Percentiles rank a stretch among this genome's conserved stretches.
phyloP scores from a whole-genome alignment of 2,797 vertebrate species.

The Phoxinus dragarum region DNA sequence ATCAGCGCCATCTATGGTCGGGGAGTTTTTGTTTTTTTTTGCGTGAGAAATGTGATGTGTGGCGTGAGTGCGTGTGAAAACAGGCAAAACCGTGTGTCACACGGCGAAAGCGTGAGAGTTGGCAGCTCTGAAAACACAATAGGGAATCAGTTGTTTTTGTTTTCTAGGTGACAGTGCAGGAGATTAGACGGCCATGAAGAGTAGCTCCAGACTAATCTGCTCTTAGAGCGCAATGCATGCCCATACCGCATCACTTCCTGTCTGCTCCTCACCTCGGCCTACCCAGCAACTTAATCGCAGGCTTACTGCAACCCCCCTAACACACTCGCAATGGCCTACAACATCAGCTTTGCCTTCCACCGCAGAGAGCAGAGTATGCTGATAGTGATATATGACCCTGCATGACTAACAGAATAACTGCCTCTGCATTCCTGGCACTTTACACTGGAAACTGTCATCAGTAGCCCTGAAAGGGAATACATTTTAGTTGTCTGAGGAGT shows the following conservation, averaged over 20 bases:
- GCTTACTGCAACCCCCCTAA: constrained; percentile 45
- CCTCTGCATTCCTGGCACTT: constrained; percentile 10
- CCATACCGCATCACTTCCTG: constrained; percentile 57
- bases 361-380: background rate
- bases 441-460: constrained; percentile 23
- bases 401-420: constrained; percentile 20
- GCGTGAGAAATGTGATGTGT: too few relatives aligned
- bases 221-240: constrained; percentile 45
- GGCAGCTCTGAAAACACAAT: too few relatives aligned
- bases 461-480: constrained; percentile 16
- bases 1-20: too few relatives aligned
- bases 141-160: constrained; percentile 4
- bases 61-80: too few relatives aligned
- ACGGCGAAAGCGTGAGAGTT: too few relatives aligned
- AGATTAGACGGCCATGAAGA: constrained; percentile 38
- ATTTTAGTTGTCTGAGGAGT: background rate
- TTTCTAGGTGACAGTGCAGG: constrained; percentile 9
- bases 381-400: constrained; percentile 8
- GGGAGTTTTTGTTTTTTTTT: too few relatives aligned
- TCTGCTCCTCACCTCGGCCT: constrained; percentile 34
- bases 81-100: too few relatives aligned
- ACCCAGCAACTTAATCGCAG: constrained; percentile 55
- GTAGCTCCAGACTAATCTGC: constrained; percentile 59
- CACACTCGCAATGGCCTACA: constrained; percentile 31
- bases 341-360: constrained; percentile 19